A percentile compares a stretch with the other conserved stretches of the same genome.
Evolutionary conservation across 1,140 invertebrate genomes (phyloP).

Genomic region (Ephestia elutella): DNA sequence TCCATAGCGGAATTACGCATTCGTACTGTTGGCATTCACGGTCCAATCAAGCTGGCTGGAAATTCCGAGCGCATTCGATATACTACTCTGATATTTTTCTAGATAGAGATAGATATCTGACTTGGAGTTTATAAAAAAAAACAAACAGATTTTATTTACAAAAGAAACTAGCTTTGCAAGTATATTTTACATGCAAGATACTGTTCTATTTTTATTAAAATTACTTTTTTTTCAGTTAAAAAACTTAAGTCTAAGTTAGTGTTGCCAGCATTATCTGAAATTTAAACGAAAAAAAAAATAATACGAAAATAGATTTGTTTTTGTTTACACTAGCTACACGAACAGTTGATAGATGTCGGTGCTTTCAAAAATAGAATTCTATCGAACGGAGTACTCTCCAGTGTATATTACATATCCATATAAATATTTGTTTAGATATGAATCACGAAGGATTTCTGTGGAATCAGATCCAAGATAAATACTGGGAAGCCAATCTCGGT

Average conservation of each 20-base stretch:
- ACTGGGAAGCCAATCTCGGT: not conserved
- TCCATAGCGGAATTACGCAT: slow-evolving; percentile 29
- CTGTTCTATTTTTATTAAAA: too few relatives aligned
- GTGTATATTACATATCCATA: not conserved
- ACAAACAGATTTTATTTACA: not conserved
- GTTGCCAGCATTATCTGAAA: too few relatives aligned
- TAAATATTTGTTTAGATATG: not conserved
- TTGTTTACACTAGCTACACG: too few relatives aligned
- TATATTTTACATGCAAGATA: too few relatives aligned
- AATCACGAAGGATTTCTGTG: not conserved
- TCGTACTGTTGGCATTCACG: slow-evolving; percentile 50
- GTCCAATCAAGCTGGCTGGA: slow-evolving; percentile 50
- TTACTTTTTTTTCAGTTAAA: too few relatives aligned
- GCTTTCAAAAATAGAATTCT: not conserved
- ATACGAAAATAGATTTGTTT: too few relatives aligned
- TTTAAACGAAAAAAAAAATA: too few relatives aligned
- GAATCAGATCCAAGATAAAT: not conserved
- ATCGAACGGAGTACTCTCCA: not conserved
- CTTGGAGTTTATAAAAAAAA: not conserved
- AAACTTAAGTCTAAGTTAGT: too few relatives aligned
- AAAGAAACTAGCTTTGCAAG: too few relatives aligned
- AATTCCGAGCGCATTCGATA: slow-evolving; percentile 21
- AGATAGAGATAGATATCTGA: too few relatives aligned
- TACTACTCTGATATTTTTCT: not conserved
- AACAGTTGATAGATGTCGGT: too few relatives aligned